Evolutionary conservation across 2,797 vertebrate genomes (phyloP).

Genomic region (Dicrostonyx torquatus): DNA sequence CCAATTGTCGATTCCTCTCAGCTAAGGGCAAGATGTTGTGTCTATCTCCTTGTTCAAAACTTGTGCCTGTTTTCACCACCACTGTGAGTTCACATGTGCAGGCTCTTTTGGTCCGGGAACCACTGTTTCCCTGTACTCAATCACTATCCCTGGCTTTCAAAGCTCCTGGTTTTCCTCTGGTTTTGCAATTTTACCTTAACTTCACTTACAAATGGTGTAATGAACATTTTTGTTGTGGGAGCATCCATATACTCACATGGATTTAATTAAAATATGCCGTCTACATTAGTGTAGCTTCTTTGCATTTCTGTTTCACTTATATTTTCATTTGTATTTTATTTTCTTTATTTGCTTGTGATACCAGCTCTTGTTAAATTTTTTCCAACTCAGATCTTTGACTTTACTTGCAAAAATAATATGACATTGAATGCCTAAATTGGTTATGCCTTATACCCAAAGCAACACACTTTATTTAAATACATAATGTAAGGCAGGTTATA

Average conservation of each 20-base stretch:
- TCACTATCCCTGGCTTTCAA: background rate
- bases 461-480: constrained; percentile 62
- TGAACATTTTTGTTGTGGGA: background rate
- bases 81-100: background rate
- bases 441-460: constrained; percentile 63
- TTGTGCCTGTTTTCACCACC: background rate
- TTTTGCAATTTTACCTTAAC: constrained; percentile 21
- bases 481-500: constrained; percentile 57
- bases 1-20: background rate
- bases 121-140: background rate
- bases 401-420: constrained; percentile 45
- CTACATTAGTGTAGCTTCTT: background rate
- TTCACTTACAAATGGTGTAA: background rate
- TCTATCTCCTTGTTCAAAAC: background rate
- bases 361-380: constrained; percentile 12
- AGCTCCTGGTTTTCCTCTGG: background rate
- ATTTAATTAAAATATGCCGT: background rate
- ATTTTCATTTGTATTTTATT: constrained; percentile 44
- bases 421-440: constrained; percentile 51
- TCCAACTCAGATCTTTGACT: constrained; percentile 34
- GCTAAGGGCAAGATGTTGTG: too few species aligned
- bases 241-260: background rate
- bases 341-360: background rate
- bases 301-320: background rate
- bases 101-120: too few species aligned